Percentiles rank a stretch among this genome's conserved stretches.
These are phyloP conservation scores for Bombus consobrinus DNA, from an alignment of 1,140 invertebrate species.

Conservation along the genomic window DNA sequence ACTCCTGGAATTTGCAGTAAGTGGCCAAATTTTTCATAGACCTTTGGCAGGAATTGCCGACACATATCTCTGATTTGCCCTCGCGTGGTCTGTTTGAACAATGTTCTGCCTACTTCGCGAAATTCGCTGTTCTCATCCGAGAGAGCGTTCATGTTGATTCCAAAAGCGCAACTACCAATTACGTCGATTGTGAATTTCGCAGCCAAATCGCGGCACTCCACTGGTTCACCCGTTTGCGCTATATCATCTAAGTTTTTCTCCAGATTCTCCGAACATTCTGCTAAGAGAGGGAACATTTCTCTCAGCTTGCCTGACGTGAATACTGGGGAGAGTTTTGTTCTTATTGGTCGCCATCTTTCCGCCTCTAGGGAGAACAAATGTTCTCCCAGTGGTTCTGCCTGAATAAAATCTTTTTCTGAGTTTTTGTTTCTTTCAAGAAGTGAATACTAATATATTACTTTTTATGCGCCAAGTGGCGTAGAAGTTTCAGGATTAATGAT, in stretches of 20 bases:
- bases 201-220: conserved; percentile 81
- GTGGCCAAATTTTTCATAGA: conserved; percentile 61
- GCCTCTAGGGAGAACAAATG: conserved; percentile 76
- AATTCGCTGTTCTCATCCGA: conserved; percentile 81
- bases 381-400: conserved; percentile 67
- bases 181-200: conserved; percentile 82
- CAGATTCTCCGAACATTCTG: conserved; percentile 71
- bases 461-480: no score
- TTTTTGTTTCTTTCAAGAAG: background rate
- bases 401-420: background rate
- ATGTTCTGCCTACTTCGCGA: conserved; percentile 71
- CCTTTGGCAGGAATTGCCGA: conserved; percentile 55
- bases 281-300: conserved; percentile 74
- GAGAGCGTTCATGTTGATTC: conserved; percentile 81
- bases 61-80: conserved; percentile 70
- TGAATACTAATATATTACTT: background rate
- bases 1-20: conserved; percentile 68
- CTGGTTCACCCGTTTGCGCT: conserved; percentile 56
- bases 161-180: conserved; percentile 76
- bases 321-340: conserved; percentile 80
- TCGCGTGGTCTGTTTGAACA: conserved; percentile 79
- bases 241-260: conserved; percentile 74
- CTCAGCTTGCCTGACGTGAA: conserved; percentile 61
- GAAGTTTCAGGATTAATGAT: no score
- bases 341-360: conserved; percentile 81